Conservation (phyloP, 2,888 invertebrate species). For the Hetaerina titia region DNA sequence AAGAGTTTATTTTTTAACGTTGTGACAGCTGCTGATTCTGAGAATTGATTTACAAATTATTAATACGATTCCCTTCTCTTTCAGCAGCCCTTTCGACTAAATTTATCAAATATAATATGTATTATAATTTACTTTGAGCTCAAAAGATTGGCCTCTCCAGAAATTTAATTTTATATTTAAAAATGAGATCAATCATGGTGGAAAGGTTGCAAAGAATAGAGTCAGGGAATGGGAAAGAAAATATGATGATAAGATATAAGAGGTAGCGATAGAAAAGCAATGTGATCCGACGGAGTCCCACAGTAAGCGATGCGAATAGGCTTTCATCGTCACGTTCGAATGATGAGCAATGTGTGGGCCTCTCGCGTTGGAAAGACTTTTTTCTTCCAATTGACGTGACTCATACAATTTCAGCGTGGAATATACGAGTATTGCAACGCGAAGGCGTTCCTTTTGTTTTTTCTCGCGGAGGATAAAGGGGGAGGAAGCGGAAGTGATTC, state of each 20-base stretch:
- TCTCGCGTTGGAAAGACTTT: neutral
- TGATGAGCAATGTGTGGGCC: neutral
- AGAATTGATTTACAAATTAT: too few relatives aligned
- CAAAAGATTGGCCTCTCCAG: too few relatives aligned
- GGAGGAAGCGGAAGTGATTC: neutral
- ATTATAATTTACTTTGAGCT: too few relatives aligned
- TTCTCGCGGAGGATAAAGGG: neutral
- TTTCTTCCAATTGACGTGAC: neutral
- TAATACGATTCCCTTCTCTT: too few relatives aligned
- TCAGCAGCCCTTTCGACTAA: too few relatives aligned
- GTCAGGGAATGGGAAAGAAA: too few relatives aligned
- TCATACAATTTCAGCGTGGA: neutral
- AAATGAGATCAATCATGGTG: too few relatives aligned
- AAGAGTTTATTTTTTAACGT: too few relatives aligned
- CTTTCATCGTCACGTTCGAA: neutral
- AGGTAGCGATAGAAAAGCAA: neutral
- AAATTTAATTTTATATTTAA: too few relatives aligned
- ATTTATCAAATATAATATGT: too few relatives aligned
- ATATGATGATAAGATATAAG: neutral
- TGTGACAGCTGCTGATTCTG: too few relatives aligned
- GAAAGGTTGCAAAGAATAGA: too few relatives aligned
- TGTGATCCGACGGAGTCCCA: neutral
- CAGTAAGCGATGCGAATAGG: neutral
- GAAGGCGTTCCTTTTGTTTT: neutral
- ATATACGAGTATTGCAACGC: neutral